phyloP scores from a whole-genome alignment of 1,140 invertebrate genomes.

The Conopomorpha cramerella region DNA sequence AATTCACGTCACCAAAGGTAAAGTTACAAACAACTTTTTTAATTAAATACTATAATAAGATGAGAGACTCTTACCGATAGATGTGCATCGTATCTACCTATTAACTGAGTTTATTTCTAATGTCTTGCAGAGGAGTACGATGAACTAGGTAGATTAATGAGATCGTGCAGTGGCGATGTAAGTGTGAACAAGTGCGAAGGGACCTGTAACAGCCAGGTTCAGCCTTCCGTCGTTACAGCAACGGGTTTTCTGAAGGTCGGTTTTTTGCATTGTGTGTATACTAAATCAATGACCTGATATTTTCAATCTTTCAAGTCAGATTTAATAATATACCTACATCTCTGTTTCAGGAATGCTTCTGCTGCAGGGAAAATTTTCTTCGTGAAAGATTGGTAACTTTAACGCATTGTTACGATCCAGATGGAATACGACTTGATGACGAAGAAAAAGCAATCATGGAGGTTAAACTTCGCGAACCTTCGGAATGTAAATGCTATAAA shows the following conservation, averaged over 20 bases:
- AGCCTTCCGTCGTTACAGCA: constrained; percentile 83
- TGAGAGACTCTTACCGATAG: too few relatives aligned
- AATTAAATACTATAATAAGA: too few relatives aligned
- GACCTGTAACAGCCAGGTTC: constrained; percentile 86
- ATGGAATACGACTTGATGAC: constrained; percentile 74
- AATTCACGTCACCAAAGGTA: background rate
- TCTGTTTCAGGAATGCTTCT: constrained; percentile 93
- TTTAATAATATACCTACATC: too few relatives aligned
- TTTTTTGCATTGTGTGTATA: background rate
- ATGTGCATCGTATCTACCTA: too few relatives aligned
- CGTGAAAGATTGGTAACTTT: constrained; percentile 79
- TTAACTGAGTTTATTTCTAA: background rate
- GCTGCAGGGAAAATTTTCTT: constrained; percentile 85
- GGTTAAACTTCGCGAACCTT: constrained; percentile 81
- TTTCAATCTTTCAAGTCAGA: constrained; percentile 16
- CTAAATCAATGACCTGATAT: background rate
- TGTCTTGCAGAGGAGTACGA: constrained; percentile 80
- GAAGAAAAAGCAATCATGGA: constrained; percentile 72
- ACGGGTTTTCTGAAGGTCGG: constrained; percentile 87
- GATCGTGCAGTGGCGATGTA: constrained; percentile 86
- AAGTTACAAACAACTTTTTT: too few relatives aligned
- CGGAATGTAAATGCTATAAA: constrained; percentile 87
- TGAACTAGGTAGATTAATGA: constrained; percentile 74
- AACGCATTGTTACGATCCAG: constrained; percentile 84
- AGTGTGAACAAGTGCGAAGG: constrained; percentile 89